A percentile compares a stretch with the other conserved stretches of the same genome.
These are phyloP conservation scores for Julus scandinavius DNA, from an alignment of 2,888 invertebrate species.

Conservation along the genomic window DNA sequence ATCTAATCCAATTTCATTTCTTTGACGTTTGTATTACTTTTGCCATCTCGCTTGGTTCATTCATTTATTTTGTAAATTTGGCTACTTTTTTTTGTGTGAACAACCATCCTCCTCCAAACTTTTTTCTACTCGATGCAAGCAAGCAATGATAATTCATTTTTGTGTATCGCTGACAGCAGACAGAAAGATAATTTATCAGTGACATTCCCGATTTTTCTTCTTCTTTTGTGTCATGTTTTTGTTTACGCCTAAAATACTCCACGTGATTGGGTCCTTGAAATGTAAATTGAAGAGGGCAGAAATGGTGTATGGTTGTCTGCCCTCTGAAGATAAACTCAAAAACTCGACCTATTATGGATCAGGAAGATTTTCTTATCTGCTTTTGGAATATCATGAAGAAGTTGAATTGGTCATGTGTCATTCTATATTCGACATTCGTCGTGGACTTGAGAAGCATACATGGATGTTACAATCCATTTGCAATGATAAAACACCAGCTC, in stretches of 20 bases:
- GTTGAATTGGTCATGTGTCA: not conserved
- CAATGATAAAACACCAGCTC: too few species aligned
- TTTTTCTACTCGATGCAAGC: not conserved
- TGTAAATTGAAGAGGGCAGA: not conserved
- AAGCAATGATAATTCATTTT: not conserved
- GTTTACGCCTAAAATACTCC: slow-evolving; percentile 5
- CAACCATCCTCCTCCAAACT: not conserved
- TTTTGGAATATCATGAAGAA: not conserved
- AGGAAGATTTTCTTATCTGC: not conserved
- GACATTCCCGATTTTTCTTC: not conserved
- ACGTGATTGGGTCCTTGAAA: not conserved
- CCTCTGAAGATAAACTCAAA: not conserved
- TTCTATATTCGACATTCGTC: not conserved
- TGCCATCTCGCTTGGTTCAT: not conserved
- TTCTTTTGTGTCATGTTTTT: not conserved
- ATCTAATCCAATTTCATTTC: slow-evolving; percentile 21
- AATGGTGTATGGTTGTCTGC: not conserved
- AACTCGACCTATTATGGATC: not conserved
- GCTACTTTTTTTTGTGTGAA: not conserved
- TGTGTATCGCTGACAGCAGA: slow-evolving; percentile 12
- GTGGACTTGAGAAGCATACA: not conserved
- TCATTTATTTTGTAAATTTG: slow-evolving; percentile 42
- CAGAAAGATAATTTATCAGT: slow-evolving; percentile 42
- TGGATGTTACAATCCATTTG: too few species aligned
- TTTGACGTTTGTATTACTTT: slow-evolving; percentile 29